Base-by-base conservation (phyloP, 2,797 vertebrate genomes). In the Semaprochilodus insignis region DNA sequence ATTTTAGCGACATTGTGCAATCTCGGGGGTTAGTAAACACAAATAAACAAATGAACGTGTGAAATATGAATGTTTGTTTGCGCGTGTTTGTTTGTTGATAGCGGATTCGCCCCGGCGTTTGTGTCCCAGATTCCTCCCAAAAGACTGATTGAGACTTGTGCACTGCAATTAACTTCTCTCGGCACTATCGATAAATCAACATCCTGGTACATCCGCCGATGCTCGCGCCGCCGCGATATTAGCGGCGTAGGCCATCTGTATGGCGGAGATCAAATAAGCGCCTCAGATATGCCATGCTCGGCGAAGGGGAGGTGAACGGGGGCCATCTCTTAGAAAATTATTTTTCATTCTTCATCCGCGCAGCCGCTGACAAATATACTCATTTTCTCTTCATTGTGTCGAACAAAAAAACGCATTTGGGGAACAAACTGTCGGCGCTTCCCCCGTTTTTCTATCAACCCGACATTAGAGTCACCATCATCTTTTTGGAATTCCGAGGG, bases 111-210 rank as follows among this genome's bases (percentile, higher is more conserved):
- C 31, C 31, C 89, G 85, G 88, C 83, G 44, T 79, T 78, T 19
- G 87, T 78, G 88, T 90, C 91, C 91, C 88, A 91, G 86, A 88
- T 88, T 87, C 81, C 80, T 86, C 85, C 87, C 83, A 72, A 92
- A 93, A 93, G 93, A 94, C 91, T 94, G 94, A 95, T 94, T 95
- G 93, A 88, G 92, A 92, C 93, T 93, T 96, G 94, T 95, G 93
- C 95, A 91, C 93, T 83, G 94, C 97, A 97, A 98, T 99, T 98
- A 97, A 97, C 95, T 96, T 90, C 88, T 31, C 89, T 91, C 92
- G 95, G 96, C 95, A 89, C 91, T 93, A 92, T 92, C 95, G 96
- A 97, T 99, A 98, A 97, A 99, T 98, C 97, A 98, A 96, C 94
- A 95, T 96, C 95, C 93, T 97, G 95, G 89, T 93, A 97, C 94